phyloP scores from a whole-genome alignment of 2,113 vertebrate species.

The Eulemur macaco region DNA sequence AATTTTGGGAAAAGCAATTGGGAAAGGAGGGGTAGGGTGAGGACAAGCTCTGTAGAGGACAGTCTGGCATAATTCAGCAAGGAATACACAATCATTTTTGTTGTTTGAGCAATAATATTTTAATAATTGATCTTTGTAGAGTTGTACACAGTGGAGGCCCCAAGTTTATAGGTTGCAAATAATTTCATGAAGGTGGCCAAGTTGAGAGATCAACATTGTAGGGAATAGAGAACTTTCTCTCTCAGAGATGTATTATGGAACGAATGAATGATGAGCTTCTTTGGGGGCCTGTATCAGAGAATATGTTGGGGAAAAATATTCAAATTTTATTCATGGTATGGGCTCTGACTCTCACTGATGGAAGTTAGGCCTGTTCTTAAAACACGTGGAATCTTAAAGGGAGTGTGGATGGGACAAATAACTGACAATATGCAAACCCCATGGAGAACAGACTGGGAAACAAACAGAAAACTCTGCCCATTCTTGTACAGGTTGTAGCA shows the following conservation, averaged over 20 bases:
- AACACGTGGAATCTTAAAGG: neutral
- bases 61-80: neutral
- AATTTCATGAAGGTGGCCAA: neutral
- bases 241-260: neutral
- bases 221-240: neutral
- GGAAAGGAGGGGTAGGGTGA: neutral
- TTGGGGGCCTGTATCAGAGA: neutral
- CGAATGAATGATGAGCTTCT: neutral
- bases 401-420: neutral
- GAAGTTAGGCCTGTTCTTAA: neutral
- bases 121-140: neutral
- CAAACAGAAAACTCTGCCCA: neutral
- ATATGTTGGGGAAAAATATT: neutral
- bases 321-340: neutral
- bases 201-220: neutral
- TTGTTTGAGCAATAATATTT: neutral
- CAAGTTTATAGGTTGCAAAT: neutral
- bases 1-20: conserved; percentile 25
- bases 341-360: neutral
- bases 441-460: neutral
- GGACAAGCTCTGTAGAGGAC: neutral
- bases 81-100: neutral
- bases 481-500: neutral
- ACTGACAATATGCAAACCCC: neutral
- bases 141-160: neutral